Percentiles rank a stretch among this genome's conserved stretches.
Conservation (phyloP, 1,140 invertebrate genomes). For the Antheraea mylitta region DNA sequence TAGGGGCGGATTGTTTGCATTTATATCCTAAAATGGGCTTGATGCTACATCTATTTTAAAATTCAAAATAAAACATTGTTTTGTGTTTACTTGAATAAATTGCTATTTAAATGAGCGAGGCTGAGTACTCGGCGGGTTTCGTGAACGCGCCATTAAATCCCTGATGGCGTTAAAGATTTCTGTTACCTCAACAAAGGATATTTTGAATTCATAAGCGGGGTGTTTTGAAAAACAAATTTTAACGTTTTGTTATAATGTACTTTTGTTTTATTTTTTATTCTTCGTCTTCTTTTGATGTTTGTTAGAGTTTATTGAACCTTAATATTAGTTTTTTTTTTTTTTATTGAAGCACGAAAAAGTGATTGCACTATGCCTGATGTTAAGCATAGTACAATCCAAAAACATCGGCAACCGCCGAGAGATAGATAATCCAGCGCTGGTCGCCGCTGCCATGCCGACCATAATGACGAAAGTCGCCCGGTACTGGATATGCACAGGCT, state of each 20-base stretch:
- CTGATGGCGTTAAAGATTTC: slow-evolving; percentile 5
- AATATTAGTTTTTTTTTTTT: no score
- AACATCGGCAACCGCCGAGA: no score
- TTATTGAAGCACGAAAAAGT: no score
- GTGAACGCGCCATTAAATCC: slow-evolving; percentile 8
- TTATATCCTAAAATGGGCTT: not conserved
- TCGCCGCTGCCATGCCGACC: no score
- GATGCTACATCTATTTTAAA: slow-evolving; percentile 11
- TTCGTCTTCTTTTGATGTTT: no score
- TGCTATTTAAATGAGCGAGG: slow-evolving; percentile 9
- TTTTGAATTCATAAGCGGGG: not conserved
- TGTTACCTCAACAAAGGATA: slow-evolving; percentile 1
- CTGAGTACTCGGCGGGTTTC: not conserved
- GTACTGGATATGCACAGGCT: no score
- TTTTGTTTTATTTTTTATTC: no score
- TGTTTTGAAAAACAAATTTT: slow-evolving; percentile 3
- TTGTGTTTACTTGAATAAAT: slow-evolving; percentile 6
- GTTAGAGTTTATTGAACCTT: no score
- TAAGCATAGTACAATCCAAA: no score
- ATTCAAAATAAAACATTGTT: slow-evolving; percentile 12
- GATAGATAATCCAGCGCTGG: no score
- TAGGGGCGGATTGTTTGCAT: not conserved
- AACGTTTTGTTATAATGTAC: not conserved
- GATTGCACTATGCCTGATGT: no score
- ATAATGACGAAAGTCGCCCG: no score